phyloP scores from a whole-genome alignment of 1,140 invertebrate genomes.

The Harpegnathos saltator region DNA sequence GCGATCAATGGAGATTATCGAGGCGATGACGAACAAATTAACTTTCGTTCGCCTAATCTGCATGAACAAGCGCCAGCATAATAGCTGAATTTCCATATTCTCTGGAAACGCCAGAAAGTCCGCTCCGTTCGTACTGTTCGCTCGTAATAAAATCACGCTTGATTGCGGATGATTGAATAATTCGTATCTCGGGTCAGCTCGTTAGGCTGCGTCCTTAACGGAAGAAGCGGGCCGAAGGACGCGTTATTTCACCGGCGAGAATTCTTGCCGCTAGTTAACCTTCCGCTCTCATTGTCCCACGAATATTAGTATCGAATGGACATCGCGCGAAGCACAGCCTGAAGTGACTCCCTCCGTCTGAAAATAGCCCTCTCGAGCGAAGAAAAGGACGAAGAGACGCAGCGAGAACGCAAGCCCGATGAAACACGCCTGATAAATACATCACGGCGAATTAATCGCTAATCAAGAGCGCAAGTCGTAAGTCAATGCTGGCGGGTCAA shows the following conservation, averaged over 20 bases:
- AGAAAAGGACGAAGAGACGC: too few relatives aligned
- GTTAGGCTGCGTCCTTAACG: too few relatives aligned
- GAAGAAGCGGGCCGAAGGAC: too few relatives aligned
- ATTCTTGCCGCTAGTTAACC: too few relatives aligned
- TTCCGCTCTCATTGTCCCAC: too few relatives aligned
- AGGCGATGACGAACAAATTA: constrained; percentile 36
- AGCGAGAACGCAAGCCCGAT: too few relatives aligned
- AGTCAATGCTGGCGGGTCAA: background rate
- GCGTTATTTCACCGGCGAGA: too few relatives aligned
- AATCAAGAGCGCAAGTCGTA: too few relatives aligned
- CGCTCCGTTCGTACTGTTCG: background rate
- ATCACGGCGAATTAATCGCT: background rate
- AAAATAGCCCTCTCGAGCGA: too few relatives aligned
- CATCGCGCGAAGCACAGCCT: too few relatives aligned
- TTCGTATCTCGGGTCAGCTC: background rate
- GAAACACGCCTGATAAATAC: background rate
- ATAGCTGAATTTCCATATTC: constrained; percentile 46
- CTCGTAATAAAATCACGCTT: background rate
- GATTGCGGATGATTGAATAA: background rate
- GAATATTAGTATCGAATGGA: too few relatives aligned
- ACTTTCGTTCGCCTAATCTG: constrained; percentile 31
- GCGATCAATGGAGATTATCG: constrained; percentile 33
- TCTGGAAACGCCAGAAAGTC: background rate
- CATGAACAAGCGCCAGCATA: constrained; percentile 29
- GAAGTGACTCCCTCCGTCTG: too few relatives aligned